Percentiles rank a stretch among this genome's conserved stretches.
Evolutionary conservation across 2,113 vertebrate species (phyloP).

Genomic region (Pseudorhombus dupliciocellatus): DNA sequence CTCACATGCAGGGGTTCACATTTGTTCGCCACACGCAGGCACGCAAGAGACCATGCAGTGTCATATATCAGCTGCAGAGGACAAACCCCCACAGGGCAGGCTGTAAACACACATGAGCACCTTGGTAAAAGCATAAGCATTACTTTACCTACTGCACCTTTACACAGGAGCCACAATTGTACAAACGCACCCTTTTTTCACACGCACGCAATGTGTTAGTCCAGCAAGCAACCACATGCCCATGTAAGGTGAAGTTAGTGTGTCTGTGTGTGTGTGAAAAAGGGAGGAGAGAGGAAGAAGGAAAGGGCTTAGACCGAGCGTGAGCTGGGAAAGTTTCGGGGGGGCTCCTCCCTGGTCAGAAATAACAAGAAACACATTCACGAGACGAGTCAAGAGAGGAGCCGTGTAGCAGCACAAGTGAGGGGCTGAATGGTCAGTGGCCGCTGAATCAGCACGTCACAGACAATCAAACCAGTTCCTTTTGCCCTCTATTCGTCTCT

Average conservation of each 20-base stretch:
- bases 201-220: conserved; percentile 2
- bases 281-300: conserved; percentile 13
- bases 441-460: conserved; percentile 43
- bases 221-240: conserved; percentile 18
- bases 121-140: conserved; percentile 1
- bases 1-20: conserved; percentile 58
- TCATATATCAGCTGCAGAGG: conserved; percentile 51
- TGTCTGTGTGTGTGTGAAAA: conserved; percentile 30
- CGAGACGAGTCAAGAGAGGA: conserved; percentile 25
- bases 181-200: background rate
- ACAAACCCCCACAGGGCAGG: conserved; percentile 24
- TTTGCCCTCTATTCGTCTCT: conserved; percentile 3
- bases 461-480: conserved; percentile 8
- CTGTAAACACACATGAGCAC: conserved; percentile 12
- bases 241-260: conserved; percentile 35
- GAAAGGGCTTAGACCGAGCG: conserved; percentile 17
- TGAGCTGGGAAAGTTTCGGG: conserved; percentile 30
- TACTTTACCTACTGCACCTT: conserved; percentile 8
- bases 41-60: conserved; percentile 1
- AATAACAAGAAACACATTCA: conserved; percentile 65
- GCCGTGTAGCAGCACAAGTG: conserved; percentile 33
- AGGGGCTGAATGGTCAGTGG: conserved; percentile 26
- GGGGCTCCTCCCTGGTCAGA: conserved; percentile 47
- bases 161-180: conserved; percentile 17
- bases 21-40: conserved; percentile 46